Conservation (phyloP, 2,797 vertebrate genomes). For the Acipenser ruthenus region DNA sequence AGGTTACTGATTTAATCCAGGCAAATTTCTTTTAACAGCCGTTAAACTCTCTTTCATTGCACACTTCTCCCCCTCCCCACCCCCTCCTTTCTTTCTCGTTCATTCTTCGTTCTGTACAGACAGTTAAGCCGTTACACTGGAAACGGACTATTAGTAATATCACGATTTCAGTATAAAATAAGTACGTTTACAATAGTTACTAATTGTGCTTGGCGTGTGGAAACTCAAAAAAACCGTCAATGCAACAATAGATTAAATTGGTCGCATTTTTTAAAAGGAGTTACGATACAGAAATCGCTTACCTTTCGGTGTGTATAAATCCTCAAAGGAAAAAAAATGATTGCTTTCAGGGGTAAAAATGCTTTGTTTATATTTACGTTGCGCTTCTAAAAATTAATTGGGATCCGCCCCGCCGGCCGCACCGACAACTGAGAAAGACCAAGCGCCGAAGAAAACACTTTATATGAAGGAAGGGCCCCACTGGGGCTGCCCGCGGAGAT, state of each 20-base stretch:
- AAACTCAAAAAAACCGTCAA: no score
- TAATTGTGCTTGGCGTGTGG: no score
- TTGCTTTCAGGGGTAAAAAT: conserved; percentile 24
- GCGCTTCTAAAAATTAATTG: conserved; percentile 15
- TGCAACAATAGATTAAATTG: background rate
- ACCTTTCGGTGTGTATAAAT: conserved; percentile 63
- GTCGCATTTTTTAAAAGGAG: background rate
- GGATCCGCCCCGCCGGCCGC: conserved; percentile 73
- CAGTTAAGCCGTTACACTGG: background rate
- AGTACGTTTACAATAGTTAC: no score
- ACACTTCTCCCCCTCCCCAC: background rate
- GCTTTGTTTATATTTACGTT: conserved; percentile 33
- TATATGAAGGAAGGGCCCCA: conserved; percentile 56
- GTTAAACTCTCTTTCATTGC: background rate
- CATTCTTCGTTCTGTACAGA: conserved; percentile 8
- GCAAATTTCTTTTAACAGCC: background rate
- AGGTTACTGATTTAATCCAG: no score
- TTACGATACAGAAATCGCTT: conserved; percentile 25
- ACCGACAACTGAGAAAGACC: conserved; percentile 70
- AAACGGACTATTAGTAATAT: background rate
- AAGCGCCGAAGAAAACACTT: conserved; percentile 48
- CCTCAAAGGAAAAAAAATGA: conserved; percentile 54
- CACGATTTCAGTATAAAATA: background rate
- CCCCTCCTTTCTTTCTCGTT: conserved; percentile 6
- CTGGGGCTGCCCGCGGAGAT: conserved; percentile 13